phyloP scores from a whole-genome alignment of 2,888 invertebrate species.

The Ceratothoa steindachneri region DNA sequence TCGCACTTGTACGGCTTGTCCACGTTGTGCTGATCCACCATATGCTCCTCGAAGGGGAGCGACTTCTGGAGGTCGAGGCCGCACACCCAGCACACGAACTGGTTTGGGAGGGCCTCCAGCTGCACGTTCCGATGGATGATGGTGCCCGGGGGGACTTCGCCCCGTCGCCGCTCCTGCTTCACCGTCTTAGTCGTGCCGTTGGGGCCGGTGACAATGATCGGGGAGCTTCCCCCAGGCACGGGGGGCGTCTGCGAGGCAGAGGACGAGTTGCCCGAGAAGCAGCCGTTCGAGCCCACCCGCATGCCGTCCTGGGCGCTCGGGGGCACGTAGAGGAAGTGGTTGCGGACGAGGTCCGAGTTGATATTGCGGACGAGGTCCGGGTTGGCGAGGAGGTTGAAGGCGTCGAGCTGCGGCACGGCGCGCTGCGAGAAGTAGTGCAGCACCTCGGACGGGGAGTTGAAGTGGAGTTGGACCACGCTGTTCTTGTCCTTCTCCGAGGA shows the following conservation, averaged over 20 bases:
- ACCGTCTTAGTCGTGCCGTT: slow-evolving; percentile 23
- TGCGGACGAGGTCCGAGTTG: slow-evolving; percentile 45
- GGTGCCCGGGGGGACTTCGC: slow-evolving; percentile 42
- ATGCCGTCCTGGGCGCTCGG: slow-evolving; percentile 44
- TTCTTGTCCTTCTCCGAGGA: slow-evolving; percentile 46
- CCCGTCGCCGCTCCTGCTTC: slow-evolving; percentile 32
- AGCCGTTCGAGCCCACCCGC: slow-evolving; percentile 43
- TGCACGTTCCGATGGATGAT: slow-evolving; percentile 51
- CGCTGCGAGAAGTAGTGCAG: slow-evolving; percentile 46
- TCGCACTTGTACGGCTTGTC: slow-evolving; percentile 80
- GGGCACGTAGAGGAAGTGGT: slow-evolving; percentile 47
- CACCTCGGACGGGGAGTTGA: slow-evolving; percentile 43
- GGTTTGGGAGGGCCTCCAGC: slow-evolving; percentile 60
- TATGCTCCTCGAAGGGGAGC: slow-evolving; percentile 63
- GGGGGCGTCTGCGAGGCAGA: slow-evolving; percentile 36
- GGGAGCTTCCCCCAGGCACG: slow-evolving; percentile 23
- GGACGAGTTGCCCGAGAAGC: slow-evolving; percentile 37
- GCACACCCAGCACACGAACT: slow-evolving; percentile 57
- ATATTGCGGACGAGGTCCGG: slow-evolving; percentile 46
- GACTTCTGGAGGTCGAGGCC: slow-evolving; percentile 58
- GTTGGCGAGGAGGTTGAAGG: slow-evolving; percentile 43
- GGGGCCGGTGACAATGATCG: slow-evolving; percentile 29
- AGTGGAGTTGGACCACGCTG: slow-evolving; percentile 40
- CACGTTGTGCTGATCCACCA: slow-evolving; percentile 61
- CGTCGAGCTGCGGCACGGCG: slow-evolving; percentile 44